These are phyloP conservation scores for Papilio protenor DNA, from an alignment of 2,888 invertebrate species.

Conservation along the genomic window DNA sequence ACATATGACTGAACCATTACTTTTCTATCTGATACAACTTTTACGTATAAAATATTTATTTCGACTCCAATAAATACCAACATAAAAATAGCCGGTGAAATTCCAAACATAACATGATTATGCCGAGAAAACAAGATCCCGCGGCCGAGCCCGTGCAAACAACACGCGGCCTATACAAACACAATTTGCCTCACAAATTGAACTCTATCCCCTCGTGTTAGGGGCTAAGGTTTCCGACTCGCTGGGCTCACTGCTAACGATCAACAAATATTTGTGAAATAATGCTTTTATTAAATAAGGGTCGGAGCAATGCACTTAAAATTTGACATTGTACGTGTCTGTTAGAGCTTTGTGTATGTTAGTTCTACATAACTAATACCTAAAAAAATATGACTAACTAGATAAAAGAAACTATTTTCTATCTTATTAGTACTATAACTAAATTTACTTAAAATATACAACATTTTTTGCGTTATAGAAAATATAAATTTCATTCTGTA, in stretches of 20 bases:
- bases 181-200: constrained; percentile 38
- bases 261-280: constrained; percentile 69
- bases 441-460: too few species aligned
- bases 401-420: too few species aligned
- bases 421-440: too few species aligned
- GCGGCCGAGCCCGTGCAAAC: constrained; percentile 22
- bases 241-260: constrained; percentile 60
- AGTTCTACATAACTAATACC: too few species aligned
- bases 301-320: constrained; percentile 47
- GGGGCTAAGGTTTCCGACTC: neutral
- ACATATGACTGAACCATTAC: neutral
- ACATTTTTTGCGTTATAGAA: too few species aligned
- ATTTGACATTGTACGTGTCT: neutral
- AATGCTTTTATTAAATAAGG: constrained; percentile 64
- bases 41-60: neutral
- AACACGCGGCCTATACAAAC: constrained; percentile 34
- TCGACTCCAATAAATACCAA: neutral
- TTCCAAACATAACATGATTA: constrained; percentile 33
- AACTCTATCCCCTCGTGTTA: constrained; percentile 39
- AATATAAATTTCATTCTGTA: too few species aligned
- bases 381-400: too few species aligned
- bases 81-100: neutral
- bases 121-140: constrained; percentile 31
- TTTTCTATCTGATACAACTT: neutral
- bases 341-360: neutral